phyloP scores from a whole-genome alignment of 1,140 invertebrate species.

The Latrodectus geometricus region DNA sequence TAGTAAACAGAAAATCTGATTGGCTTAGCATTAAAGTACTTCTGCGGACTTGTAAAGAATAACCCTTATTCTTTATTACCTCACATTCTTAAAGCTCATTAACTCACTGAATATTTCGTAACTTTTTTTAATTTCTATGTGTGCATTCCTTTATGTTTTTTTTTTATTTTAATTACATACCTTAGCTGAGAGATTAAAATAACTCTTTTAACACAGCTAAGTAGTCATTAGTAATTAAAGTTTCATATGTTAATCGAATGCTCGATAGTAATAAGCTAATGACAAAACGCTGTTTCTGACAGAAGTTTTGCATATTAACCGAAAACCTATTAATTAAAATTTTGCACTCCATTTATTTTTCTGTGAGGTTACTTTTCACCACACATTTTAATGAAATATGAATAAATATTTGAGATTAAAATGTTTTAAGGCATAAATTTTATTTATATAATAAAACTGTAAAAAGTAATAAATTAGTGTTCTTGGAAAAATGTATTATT shows the following conservation, averaged over 20 bases:
- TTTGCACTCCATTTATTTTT: too few species aligned
- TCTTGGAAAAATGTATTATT: too few species aligned
- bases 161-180: conserved; percentile 19
- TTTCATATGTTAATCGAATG: conserved; percentile 22
- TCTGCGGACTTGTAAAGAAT: conserved; percentile 23
- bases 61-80: conserved; percentile 20
- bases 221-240: conserved; percentile 44
- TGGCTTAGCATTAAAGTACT: conserved; percentile 33
- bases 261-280: conserved; percentile 26
- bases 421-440: too few species aligned
- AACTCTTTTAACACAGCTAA: conserved; percentile 49
- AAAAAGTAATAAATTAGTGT: too few species aligned
- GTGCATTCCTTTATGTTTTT: conserved; percentile 4
- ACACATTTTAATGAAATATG: too few species aligned
- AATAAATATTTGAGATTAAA: too few species aligned
- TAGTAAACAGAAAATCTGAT: conserved; percentile 48
- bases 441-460: too few species aligned
- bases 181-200: conserved; percentile 22
- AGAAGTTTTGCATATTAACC: too few species aligned
- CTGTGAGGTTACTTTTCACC: too few species aligned
- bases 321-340: too few species aligned
- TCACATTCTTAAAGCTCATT: conserved; percentile 32
- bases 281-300: conserved; percentile 14
- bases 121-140: conserved; percentile 7
- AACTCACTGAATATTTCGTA: conserved; percentile 20